These are phyloP conservation scores for Periparus ater DNA, from an alignment of 2,797 vertebrate genomes.

Conservation along the genomic window DNA sequence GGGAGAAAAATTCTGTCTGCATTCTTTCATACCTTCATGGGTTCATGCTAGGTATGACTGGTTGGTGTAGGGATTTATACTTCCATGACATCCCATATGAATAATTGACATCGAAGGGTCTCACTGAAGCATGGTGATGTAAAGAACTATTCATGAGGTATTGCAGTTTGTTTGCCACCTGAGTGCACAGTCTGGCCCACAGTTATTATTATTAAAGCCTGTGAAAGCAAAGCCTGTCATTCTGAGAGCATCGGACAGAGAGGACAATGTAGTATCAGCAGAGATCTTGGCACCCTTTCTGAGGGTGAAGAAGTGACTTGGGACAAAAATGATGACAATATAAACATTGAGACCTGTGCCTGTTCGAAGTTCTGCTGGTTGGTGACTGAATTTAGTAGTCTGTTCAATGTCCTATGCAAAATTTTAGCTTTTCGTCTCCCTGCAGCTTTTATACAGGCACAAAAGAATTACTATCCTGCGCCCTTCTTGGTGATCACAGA, in stretches of 20 bases:
- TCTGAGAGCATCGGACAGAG: background rate
- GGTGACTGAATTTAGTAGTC: background rate
- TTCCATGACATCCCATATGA: background rate
- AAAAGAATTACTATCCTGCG: background rate
- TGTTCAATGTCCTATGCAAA: background rate
- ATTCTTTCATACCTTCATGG: background rate
- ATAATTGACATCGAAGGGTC: background rate
- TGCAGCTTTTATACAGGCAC: fast-evolving
- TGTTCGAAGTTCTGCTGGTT: background rate
- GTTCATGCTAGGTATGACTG: background rate
- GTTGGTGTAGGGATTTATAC: background rate
- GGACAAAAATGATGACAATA: background rate
- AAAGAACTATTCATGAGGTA: background rate
- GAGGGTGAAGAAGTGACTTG: background rate
- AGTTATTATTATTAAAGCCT: background rate
- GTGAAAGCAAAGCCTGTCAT: background rate
- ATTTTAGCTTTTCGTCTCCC: background rate
- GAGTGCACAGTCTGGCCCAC: background rate
- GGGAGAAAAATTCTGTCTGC: background rate
- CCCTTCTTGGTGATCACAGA: background rate
- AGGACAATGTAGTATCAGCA: background rate
- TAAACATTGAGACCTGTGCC: background rate
- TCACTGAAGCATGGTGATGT: background rate
- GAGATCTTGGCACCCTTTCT: background rate
- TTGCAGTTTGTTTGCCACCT: background rate